phyloP scores from a whole-genome alignment of 2,113 vertebrate species.

The Piprites chloris region DNA sequence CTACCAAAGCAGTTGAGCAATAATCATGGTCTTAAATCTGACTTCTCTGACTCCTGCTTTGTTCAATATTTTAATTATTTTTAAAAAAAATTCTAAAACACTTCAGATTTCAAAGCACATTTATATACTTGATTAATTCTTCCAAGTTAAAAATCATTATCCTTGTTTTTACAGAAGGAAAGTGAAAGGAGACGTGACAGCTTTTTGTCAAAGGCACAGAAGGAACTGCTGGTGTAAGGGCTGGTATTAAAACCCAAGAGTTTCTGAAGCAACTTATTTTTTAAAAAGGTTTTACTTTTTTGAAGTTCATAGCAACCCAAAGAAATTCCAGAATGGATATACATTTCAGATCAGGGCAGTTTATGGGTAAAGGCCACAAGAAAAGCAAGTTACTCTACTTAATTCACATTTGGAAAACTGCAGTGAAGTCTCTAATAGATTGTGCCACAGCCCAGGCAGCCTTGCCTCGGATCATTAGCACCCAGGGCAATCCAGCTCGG shows the following conservation, averaged over 20 bases:
- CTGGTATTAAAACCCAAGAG: background rate
- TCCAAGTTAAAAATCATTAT: background rate
- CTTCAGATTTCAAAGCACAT: background rate
- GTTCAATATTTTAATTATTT: background rate
- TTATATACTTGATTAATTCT: background rate
- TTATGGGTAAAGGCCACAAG: background rate
- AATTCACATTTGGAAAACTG: background rate
- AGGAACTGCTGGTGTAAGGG: background rate
- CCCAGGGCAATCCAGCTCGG: fast-evolving
- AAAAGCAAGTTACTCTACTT: background rate
- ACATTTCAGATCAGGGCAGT: background rate
- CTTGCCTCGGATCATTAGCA: background rate
- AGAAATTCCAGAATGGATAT: background rate
- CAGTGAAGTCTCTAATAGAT: background rate
- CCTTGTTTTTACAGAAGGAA: background rate
- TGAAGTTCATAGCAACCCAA: background rate
- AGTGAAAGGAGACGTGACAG: background rate
- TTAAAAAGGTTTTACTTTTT: background rate
- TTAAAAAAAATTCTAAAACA: background rate
- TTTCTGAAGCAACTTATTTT: background rate
- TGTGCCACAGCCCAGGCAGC: fast-evolving
- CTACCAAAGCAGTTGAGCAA: background rate
- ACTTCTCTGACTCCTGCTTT: background rate
- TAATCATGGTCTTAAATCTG: background rate
- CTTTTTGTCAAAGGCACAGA: background rate